Percentiles rank a stretch among this genome's conserved stretches.
Evolutionary conservation across 2,888 invertebrate genomes (phyloP).

Genomic region (Epiperipatus broadwayi): DNA sequence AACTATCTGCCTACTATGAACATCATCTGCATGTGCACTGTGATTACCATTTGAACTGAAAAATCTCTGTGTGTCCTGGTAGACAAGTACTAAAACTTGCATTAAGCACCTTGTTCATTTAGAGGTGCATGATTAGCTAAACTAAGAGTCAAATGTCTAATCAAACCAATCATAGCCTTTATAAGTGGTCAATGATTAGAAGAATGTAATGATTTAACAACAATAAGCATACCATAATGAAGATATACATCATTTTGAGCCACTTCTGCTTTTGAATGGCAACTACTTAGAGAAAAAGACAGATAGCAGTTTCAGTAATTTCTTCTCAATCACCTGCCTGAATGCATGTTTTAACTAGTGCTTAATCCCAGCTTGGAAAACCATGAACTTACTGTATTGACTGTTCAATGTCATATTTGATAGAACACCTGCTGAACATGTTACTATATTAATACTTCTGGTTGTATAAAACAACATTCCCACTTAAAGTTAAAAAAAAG

Average conservation of each 20-base stretch:
- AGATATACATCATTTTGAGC: conserved; percentile 89
- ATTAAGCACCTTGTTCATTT: conserved; percentile 85
- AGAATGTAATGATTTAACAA: conserved; percentile 85
- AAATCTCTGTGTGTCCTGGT: conserved; percentile 76
- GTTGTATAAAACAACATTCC: no score
- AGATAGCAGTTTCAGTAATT: conserved; percentile 98
- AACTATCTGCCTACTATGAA: conserved; percentile 96
- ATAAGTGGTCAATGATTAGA: conserved; percentile 94
- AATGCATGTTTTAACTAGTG: conserved; percentile 76
- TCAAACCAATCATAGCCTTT: conserved; percentile 91
- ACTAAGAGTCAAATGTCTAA: conserved; percentile 86
- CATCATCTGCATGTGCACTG: conserved; percentile 77
- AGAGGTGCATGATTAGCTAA: conserved; percentile 87
- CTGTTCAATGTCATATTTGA: conserved; percentile 99
- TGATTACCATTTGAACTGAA: conserved; percentile 59
- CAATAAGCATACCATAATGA: conserved; percentile 72
- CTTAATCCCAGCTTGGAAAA: conserved; percentile 87
- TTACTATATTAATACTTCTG: conserved; percentile 89
- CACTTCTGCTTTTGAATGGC: conserved; percentile 87
- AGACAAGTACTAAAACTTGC: conserved; percentile 73
- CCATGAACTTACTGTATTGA: conserved; percentile 77
- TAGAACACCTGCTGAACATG: conserved; percentile 92
- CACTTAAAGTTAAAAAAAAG: no score
- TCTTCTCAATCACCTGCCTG: conserved; percentile 92
- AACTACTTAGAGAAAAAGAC: conserved; percentile 83